Conservation (phyloP, 2,888 invertebrate species). For the Altica lythri region DNA sequence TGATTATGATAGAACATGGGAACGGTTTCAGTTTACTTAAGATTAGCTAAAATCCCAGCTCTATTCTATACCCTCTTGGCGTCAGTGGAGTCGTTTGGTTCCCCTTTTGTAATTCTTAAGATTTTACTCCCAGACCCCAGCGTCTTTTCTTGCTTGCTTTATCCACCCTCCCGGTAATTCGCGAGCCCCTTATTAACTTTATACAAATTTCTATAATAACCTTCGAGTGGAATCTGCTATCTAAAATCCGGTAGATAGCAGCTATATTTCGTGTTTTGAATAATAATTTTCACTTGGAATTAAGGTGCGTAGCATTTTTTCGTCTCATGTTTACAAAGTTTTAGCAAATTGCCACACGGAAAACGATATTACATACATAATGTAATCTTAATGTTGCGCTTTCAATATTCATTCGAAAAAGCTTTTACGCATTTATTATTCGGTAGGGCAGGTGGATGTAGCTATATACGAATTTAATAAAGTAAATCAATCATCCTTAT, state of each 20-base stretch:
- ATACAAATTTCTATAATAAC: slow-evolving; percentile 37
- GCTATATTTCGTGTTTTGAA: slow-evolving; percentile 30
- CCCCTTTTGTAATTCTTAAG: slow-evolving; percentile 31
- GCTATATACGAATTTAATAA: too few species aligned
- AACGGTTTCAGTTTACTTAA: not conserved
- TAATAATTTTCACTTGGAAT: slow-evolving; percentile 20
- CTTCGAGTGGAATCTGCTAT: slow-evolving; percentile 29
- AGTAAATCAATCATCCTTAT: too few species aligned
- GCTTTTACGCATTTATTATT: too few species aligned
- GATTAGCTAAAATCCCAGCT: not conserved
- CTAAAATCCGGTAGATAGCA: slow-evolving; percentile 26
- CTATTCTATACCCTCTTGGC: slow-evolving; percentile 27
- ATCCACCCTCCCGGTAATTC: slow-evolving; percentile 28
- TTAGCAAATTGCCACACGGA: not conserved
- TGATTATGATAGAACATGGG: too few species aligned
- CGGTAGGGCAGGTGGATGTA: too few species aligned
- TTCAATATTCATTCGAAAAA: not conserved
- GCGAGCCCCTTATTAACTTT: slow-evolving; percentile 37
- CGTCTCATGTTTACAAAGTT: not conserved
- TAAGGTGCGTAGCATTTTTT: slow-evolving; percentile 4
- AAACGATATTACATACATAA: not conserved
- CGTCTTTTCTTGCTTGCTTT: slow-evolving; percentile 17
- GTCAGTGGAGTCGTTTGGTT: slow-evolving; percentile 28
- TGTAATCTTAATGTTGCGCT: not conserved
- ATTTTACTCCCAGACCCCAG: slow-evolving; percentile 24